These are phyloP conservation scores for Sebastolobus altivelis DNA, from an alignment of 2,797 vertebrate genomes.

Conservation along the genomic window DNA sequence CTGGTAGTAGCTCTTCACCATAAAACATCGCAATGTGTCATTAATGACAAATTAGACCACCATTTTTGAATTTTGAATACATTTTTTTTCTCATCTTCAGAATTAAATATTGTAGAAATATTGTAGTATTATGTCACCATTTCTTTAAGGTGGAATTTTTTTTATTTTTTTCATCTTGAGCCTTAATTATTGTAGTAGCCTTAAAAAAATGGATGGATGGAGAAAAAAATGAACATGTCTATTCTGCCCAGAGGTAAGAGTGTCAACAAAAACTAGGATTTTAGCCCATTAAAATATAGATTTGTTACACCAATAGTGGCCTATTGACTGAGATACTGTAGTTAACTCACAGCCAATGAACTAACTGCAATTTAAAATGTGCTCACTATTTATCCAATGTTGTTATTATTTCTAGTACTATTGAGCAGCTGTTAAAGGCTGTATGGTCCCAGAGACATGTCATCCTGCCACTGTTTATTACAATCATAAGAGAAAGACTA, in stretches of 20 bases:
- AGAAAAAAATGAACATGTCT: not conserved
- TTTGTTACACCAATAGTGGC: not conserved
- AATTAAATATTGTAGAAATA: too few relatives aligned
- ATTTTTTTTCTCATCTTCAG: not conserved
- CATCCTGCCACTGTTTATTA: not conserved
- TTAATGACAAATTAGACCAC: constrained; percentile 34
- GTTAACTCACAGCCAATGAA: not conserved
- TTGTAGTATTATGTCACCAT: not conserved
- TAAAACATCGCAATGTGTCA: constrained; percentile 48
- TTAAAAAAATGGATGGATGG: not conserved
- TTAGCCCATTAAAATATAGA: constrained; percentile 6
- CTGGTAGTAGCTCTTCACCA: constrained; percentile 41
- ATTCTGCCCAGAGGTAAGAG: not conserved
- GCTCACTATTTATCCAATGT: constrained; percentile 19
- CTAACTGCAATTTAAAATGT: not conserved
- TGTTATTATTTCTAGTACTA: not conserved
- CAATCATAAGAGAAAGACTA: not conserved
- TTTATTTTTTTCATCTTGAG: too few relatives aligned
- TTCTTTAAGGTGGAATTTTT: not conserved
- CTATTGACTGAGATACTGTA: not conserved
- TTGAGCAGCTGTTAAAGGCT: not conserved
- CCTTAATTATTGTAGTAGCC: too few relatives aligned
- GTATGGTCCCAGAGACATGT: not conserved
- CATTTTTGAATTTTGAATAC: not conserved
- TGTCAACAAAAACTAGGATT: not conserved